Conservation (phyloP, 2,888 invertebrate genomes). For the Dolomedes plantarius region DNA sequence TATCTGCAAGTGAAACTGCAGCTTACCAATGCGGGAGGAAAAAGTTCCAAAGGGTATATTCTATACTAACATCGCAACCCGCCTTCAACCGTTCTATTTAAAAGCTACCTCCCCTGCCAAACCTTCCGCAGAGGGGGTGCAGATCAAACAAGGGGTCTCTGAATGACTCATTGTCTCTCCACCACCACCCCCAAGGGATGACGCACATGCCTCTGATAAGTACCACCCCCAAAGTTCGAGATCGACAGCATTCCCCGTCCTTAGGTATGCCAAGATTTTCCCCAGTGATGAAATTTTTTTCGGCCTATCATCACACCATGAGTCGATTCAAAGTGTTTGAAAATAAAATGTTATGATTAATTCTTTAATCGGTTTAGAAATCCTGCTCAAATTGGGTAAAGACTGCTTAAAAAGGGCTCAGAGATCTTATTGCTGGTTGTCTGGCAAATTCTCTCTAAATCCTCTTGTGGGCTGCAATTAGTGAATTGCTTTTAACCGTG, state of each 20-base stretch:
- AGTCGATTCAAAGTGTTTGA: neutral
- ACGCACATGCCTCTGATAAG: constrained; percentile 55
- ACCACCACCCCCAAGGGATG: constrained; percentile 36
- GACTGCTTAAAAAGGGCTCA: neutral
- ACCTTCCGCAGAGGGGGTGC: neutral
- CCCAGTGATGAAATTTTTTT: too few species aligned
- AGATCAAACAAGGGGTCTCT: constrained; percentile 50
- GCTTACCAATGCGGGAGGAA: neutral
- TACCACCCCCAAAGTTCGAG: constrained; percentile 14
- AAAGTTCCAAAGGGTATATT: neutral
- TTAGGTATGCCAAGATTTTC: neutral
- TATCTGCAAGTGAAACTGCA: too few species aligned
- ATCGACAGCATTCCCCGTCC: neutral
- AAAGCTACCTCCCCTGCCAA: neutral
- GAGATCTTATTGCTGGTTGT: neutral
- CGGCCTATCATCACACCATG: too few species aligned
- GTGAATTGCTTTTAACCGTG: too few species aligned
- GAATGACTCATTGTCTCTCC: constrained; percentile 56
- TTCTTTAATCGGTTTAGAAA: neutral
- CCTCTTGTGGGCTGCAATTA: too few species aligned
- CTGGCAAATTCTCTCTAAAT: too few species aligned
- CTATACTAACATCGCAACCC: neutral
- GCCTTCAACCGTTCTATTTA: neutral
- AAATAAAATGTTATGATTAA: neutral
- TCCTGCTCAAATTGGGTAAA: too few species aligned